Conservation (phyloP, 2,113 vertebrate genomes). For the Anser brachyrhynchus region DNA sequence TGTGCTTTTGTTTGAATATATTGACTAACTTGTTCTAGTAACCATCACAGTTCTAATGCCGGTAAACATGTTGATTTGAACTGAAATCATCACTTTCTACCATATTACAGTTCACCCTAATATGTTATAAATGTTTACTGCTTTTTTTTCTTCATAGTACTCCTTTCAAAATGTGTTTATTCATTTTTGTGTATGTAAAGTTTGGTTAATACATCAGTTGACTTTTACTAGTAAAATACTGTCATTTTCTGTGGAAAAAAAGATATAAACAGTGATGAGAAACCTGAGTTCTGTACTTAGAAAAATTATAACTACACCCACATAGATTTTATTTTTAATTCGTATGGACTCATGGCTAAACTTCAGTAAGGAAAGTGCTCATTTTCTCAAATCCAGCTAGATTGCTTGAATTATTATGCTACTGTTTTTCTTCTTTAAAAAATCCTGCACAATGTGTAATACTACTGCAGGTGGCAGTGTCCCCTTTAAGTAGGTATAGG, state of each 20-base stretch:
- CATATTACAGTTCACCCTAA: constrained; percentile 48
- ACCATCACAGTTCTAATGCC: constrained; percentile 56
- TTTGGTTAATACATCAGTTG: constrained; percentile 69
- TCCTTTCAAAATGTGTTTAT: constrained; percentile 47
- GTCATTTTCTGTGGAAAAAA: constrained; percentile 69
- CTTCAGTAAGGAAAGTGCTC: constrained; percentile 19
- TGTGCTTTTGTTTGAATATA: constrained; percentile 59
- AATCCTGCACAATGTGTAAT: not conserved
- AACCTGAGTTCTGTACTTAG: constrained; percentile 22
- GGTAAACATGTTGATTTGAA: constrained; percentile 41
- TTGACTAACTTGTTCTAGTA: constrained; percentile 63
- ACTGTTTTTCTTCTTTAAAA: constrained; percentile 23
- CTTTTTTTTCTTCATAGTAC: constrained; percentile 33
- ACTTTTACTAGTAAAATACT: constrained; percentile 25
- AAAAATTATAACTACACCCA: not conserved
- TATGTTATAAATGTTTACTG: constrained; percentile 40
- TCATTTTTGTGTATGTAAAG: constrained; percentile 57
- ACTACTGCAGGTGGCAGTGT: constrained; percentile 65
- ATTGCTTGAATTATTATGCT: constrained; percentile 16
- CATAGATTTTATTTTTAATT: constrained; percentile 6
- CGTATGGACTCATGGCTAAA: not conserved
- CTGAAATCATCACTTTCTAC: constrained; percentile 37
- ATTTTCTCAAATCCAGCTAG: constrained; percentile 39
- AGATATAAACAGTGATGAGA: constrained; percentile 70
- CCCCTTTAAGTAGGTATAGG: constrained; percentile 3